These are phyloP conservation scores for Shinisaurus crocodilurus DNA, from an alignment of 2,113 vertebrate species.

Conservation along the genomic window DNA sequence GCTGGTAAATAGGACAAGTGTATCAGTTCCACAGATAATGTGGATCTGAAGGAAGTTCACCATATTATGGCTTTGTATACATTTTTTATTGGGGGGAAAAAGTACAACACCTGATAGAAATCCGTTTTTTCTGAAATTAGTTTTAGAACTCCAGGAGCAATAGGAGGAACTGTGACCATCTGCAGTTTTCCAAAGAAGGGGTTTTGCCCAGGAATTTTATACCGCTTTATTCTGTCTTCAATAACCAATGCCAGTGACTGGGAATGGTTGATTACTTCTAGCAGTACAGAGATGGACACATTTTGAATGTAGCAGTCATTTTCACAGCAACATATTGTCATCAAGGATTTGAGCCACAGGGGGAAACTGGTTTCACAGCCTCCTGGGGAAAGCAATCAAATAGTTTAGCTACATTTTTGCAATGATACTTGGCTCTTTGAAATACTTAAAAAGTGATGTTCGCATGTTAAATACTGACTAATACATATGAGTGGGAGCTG, in stretches of 20 bases:
- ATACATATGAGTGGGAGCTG: not conserved
- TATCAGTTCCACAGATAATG: not conserved
- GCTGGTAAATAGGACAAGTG: not conserved
- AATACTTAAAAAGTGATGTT: not conserved
- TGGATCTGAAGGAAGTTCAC: not conserved
- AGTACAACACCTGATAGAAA: slow-evolving; percentile 88
- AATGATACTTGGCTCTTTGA: not conserved
- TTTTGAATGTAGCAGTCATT: slow-evolving; percentile 90
- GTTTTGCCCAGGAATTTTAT: slow-evolving; percentile 82
- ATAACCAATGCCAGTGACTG: slow-evolving; percentile 94
- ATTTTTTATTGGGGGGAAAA: not conserved
- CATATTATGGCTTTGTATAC: not conserved
- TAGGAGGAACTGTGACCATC: slow-evolving; percentile 94
- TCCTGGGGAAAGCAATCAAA: slow-evolving; percentile 58
- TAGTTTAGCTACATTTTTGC: not conserved
- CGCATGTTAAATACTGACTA: not conserved
- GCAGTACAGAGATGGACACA: slow-evolving; percentile 88
- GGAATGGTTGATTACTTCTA: slow-evolving; percentile 94
- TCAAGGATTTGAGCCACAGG: slow-evolving; percentile 89
- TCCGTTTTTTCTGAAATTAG: slow-evolving; percentile 89
- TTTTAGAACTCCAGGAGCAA: slow-evolving; percentile 83
- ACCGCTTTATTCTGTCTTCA: slow-evolving; percentile 91
- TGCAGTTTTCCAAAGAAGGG: slow-evolving; percentile 89
- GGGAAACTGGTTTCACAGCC: slow-evolving; percentile 78
- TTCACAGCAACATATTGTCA: slow-evolving; percentile 92